These are phyloP conservation scores for Hydropsyche tenuis DNA, from an alignment of 1,140 invertebrate genomes.

Conservation along the genomic window DNA sequence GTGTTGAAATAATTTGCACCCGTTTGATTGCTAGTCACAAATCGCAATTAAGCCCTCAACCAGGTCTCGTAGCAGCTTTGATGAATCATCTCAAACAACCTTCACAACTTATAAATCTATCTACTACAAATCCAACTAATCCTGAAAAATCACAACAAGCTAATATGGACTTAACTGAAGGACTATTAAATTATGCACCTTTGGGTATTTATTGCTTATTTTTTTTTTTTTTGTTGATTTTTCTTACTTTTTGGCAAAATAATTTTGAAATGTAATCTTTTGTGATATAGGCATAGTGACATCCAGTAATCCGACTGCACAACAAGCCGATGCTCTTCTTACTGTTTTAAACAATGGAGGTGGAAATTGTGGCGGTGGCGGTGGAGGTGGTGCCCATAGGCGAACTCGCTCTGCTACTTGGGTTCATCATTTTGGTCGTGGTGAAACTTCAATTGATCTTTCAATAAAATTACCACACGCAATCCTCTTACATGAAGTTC, in stretches of 20 bases:
- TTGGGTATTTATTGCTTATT: no score
- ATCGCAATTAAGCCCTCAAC: slow-evolving; percentile 52
- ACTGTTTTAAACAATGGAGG: slow-evolving; percentile 51
- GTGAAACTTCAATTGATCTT: slow-evolving; percentile 86
- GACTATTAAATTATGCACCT: slow-evolving; percentile 88
- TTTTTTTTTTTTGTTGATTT: slow-evolving; percentile 48
- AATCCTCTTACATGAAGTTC: slow-evolving; percentile 87
- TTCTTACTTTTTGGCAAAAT: no score
- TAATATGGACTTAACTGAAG: slow-evolving; percentile 65
- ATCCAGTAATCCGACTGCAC: slow-evolving; percentile 83
- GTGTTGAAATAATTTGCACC: slow-evolving; percentile 56
- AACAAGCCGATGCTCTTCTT: slow-evolving; percentile 86
- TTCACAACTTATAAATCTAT: slow-evolving; percentile 60
- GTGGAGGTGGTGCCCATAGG: slow-evolving; percentile 77
- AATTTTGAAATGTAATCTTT: slow-evolving; percentile 15
- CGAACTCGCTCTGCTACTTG: slow-evolving; percentile 85
- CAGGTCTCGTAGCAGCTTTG: slow-evolving; percentile 58
- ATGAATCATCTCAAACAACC: slow-evolving; percentile 61
- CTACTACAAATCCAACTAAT: slow-evolving; percentile 61
- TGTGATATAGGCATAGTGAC: slow-evolving; percentile 70
- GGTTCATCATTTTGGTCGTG: slow-evolving; percentile 92
- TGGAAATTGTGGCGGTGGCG: slow-evolving; percentile 57
- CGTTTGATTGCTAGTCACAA: slow-evolving; percentile 62
- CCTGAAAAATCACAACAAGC: slow-evolving; percentile 66
- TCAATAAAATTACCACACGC: slow-evolving; percentile 87